Percentiles rank a stretch among this genome's conserved stretches.
Evolutionary conservation across 92 coral and sea anemone genomes (phyloP).

Genomic region (Zoanthus sansibaricus): DNA sequence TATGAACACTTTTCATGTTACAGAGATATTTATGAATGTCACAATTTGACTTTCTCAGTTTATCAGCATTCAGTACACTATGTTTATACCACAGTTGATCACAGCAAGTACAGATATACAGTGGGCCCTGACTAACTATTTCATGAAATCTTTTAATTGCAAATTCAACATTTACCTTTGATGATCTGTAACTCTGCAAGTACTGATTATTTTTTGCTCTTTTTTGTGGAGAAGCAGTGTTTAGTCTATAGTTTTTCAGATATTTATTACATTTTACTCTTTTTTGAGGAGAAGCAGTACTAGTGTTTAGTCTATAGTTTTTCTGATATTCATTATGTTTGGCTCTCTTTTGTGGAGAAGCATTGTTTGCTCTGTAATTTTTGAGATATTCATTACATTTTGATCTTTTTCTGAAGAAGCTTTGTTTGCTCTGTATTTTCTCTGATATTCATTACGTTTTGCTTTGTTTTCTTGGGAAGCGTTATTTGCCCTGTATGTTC

Average conservation of each 20-base stretch:
- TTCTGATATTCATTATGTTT: slow-evolving; percentile 21
- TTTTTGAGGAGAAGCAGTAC: slow-evolving; percentile 1
- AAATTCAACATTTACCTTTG: too few species aligned
- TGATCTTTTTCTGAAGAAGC: slow-evolving; percentile 4
- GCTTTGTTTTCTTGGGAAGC: background rate
- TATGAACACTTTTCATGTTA: slow-evolving; percentile 49
- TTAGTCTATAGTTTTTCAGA: background rate
- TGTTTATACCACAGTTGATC: slow-evolving; percentile 38
- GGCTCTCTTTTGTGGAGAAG: slow-evolving; percentile 9
- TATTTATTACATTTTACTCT: background rate
- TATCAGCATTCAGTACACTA: background rate
- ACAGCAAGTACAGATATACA: slow-evolving; percentile 53
- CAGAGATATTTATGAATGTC: slow-evolving; percentile 11
- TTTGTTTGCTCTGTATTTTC: background rate
- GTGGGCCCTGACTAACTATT: too few species aligned
- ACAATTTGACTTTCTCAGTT: slow-evolving; percentile 10
- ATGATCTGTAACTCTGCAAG: background rate
- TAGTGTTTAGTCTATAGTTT: slow-evolving; percentile 8
- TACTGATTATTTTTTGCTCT: background rate
- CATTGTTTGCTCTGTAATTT: slow-evolving; percentile 11
- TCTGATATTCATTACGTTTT: slow-evolving; percentile 21
- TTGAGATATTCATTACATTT: slow-evolving; percentile 2
- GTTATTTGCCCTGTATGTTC: too few species aligned
- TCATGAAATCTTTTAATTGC: too few species aligned
- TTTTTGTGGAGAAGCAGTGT: too few species aligned